Base-by-base conservation (phyloP, 2,797 vertebrate species). In the Leptodactylus fallax region DNA sequence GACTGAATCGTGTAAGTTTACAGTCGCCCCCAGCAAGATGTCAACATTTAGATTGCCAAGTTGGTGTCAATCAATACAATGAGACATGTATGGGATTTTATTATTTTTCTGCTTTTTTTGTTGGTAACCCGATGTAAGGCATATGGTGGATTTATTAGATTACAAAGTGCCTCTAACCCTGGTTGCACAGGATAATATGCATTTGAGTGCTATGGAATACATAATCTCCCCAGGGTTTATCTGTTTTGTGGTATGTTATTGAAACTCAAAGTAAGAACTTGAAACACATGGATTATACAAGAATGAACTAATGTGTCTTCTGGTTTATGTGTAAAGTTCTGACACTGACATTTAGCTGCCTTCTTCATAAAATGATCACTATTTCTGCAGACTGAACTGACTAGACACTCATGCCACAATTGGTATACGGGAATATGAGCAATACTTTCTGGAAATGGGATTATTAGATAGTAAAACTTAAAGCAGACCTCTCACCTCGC, bases 241-340 rank as follows among this genome's bases (percentile, higher is more conserved):
- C 27, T 80, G 78, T 21, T 60, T 60, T 80, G 25, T 80, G 27
- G 27, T 61, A 61, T 60, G 25, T 58, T 60, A 36, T 13, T 19
- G 27, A 45, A 80, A 36, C 45, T 80, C 25, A 36, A 58, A 25
- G 77, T 17, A 16, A 80, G 55, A 61, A 61, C 19, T 36, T 79
- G 51, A 79, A 79, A 56, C 19, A 47, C 78, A 80, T 8, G 19
- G 25, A 56, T 58, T 80, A 36, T 60, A 61, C 58, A 36, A 45
- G 17, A 36, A 47, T 27, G 53, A 79, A 79, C 55, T 27, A 79
- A 56, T 17, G 53, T 27, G 53, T 79, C 55, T 79, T 56, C 77
- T 56, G 77, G 21, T 58, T 79, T 79, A 79, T 79, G 72, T 76
- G 72, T n/a, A n/a, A 76, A 6, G 19, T n/a, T 12, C 72, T 23